Conservation (phyloP, 2,797 vertebrate species). For the Jordanella pulchra region DNA sequence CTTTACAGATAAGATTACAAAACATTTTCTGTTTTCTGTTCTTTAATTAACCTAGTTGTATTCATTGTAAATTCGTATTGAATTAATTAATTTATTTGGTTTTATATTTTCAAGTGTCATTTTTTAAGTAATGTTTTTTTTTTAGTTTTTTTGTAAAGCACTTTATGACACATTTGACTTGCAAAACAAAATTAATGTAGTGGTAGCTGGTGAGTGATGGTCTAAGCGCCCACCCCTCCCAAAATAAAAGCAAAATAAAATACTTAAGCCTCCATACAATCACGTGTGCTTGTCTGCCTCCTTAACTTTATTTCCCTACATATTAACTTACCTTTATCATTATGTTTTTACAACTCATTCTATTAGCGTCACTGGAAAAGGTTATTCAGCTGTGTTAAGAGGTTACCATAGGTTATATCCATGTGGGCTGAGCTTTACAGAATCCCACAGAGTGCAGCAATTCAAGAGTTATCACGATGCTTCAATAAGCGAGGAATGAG, state of each 20-base stretch:
- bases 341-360: conserved; percentile 23
- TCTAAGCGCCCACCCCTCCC: too few relatives aligned
- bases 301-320: background rate
- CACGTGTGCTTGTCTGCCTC: background rate
- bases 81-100: background rate
- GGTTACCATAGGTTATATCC: conserved; percentile 67
- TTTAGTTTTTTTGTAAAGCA: background rate
- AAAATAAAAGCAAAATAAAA: too few relatives aligned
- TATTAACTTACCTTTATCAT: conserved; percentile 5
- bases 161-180: background rate
- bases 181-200: too few relatives aligned
- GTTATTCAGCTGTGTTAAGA: conserved; percentile 24
- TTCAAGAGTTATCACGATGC: conserved; percentile 10
- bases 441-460: conserved; percentile 18
- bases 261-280: background rate
- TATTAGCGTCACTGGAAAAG: conserved; percentile 24
- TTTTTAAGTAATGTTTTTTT: background rate
- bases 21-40: background rate
- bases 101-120: background rate
- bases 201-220: too few relatives aligned
- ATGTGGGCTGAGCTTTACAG: conserved; percentile 24
- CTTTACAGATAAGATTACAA: background rate
- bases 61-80: background rate
- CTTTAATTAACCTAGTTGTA: background rate
- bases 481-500: background rate